Base-by-base conservation (phyloP, 2,888 invertebrate genomes). In the Melieria omissa region DNA sequence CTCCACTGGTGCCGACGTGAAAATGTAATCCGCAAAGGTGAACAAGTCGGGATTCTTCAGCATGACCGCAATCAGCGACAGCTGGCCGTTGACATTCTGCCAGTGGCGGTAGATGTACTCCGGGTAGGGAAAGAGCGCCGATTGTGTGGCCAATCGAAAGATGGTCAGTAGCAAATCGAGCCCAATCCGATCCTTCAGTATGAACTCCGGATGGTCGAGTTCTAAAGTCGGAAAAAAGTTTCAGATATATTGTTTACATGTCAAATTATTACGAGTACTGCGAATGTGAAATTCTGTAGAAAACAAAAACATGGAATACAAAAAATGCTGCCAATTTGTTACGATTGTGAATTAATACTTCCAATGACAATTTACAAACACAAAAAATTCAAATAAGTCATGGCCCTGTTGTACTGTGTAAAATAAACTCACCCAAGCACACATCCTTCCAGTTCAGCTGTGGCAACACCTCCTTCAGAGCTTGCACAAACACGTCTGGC, bases 381-480 rank as follows among this genome's bases (percentile, higher is more conserved):
- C 49, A 14, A 10, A 14, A 49, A 9, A 49, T 41, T 7, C 5
- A 12, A 44, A 5, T 10, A 41, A 52, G 8, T 4, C n/a, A 64
- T 47, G 44, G 29, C n/a, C 4, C 10, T n/a, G n/a, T n/a, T n/a
- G n/a, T n/a, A n/a, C n/a, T n/a, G n/a, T n/a, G n/a, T n/a, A n/a
- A n/a, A n/a, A n/a, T n/a, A n/a, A 5, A 88, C 75, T 74, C 78
- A 87, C 97, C 96, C 74, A 92, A 88, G 77, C 98, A 93, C 0
- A 99, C 96, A 82, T 97, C 97, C 83, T 93, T 94, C 98, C 98
- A 98, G 80, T 93, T 93, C 73, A 98, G 87, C 82, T 92, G 93
- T 2, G 95, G 92, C 77, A 94, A 93, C 76, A 95, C 88, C 85
- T 98, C 97, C 85, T 96, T 95, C 44, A 97, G 88, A n/a, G 95